Evolutionary conservation across 1,140 invertebrate genomes (phyloP).

Genomic region (Epicauta chinensis): DNA sequence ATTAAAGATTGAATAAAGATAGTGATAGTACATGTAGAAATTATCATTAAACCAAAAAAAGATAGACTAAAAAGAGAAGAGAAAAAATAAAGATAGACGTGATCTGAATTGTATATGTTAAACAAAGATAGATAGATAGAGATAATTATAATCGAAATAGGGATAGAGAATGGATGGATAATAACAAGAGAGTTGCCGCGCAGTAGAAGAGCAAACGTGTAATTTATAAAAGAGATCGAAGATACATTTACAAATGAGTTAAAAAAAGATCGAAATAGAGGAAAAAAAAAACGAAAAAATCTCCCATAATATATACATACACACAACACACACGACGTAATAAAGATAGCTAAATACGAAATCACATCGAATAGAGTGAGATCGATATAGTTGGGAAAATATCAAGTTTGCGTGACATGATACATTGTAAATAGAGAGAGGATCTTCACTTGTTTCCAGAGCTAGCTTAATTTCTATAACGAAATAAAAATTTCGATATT

Average conservation of each 20-base stretch:
- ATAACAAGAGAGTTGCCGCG: constrained; percentile 2
- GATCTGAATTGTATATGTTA: too few species aligned
- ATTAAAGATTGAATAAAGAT: too few species aligned
- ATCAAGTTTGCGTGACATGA: constrained; percentile 21
- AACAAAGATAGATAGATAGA: background rate
- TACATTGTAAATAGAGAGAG: constrained; percentile 26
- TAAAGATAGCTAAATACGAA: too few species aligned
- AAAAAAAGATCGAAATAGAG: constrained; percentile 11
- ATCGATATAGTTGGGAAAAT: too few species aligned
- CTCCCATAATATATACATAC: too few species aligned
- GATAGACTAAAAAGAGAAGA: too few species aligned
- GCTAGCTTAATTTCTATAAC: constrained; percentile 12
- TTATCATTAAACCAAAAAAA: too few species aligned
- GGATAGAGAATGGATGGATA: constrained; percentile 5
- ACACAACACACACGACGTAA: too few species aligned
- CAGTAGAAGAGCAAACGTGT: constrained; percentile 21
- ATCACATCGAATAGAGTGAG: too few species aligned
- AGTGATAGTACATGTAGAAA: too few species aligned
- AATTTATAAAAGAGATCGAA: constrained; percentile 21
- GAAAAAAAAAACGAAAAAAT: too few species aligned
- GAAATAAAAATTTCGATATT: constrained; percentile 26
- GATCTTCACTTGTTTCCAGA: constrained; percentile 14
- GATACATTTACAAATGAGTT: constrained; percentile 19
- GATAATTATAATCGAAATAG: background rate
- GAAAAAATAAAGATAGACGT: too few species aligned